Base-by-base conservation (phyloP, 23 tunicate genomes). In the Ciona savignyi region DNA sequence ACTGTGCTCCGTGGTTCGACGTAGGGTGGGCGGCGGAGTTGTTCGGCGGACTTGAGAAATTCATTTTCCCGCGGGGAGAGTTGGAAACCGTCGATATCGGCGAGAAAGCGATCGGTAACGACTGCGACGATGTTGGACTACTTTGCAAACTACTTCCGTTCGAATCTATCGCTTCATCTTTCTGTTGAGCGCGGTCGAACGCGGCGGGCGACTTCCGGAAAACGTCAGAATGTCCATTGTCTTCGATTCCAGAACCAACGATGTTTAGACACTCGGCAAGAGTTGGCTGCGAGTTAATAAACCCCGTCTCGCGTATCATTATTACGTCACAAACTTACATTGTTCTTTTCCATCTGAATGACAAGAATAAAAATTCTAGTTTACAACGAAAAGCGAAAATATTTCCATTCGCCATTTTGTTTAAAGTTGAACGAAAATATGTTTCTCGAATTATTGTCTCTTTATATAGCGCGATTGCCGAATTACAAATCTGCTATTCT, bases 261-360 rank as follows among this genome's bases (percentile, higher is more conserved):
- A 77, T 71, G 34, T 51, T 77, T 15, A 82, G 66, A 56, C 96
- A 88, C 49, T 88, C 96, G 28, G 88, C 88, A 68, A 88, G 67
- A 19, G 89, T 72, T 1, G 96, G 88, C 77, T 78, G 74, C 21
- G 84, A 66, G 30, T 82, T 74, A 32, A 81, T 73, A 32, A 83
- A 88, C 31, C 88, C 96, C 3, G 80, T 82, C 71, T 88, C 96
- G 24, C 84, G 74, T 51, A 42, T 42, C 56, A 42, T 42, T 15
- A 42, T 42, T 42, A 15, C 11, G 15, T 42, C 56, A 9, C 56
- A 6, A 15, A 6, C 56, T 42, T 15, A 42, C 56, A 42, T 42
- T 15, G 9, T 42, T 15, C 56, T 42, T n/a, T n/a, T n/a, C n/a
- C n/a, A n/a, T n/a, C n/a, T n/a, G n/a, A n/a, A n/a, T n/a, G n/a